Percentiles rank a stretch among this genome's conserved stretches.
Conservation (phyloP, 2,797 vertebrate species). For the Enteromius afrohamiltoni region DNA sequence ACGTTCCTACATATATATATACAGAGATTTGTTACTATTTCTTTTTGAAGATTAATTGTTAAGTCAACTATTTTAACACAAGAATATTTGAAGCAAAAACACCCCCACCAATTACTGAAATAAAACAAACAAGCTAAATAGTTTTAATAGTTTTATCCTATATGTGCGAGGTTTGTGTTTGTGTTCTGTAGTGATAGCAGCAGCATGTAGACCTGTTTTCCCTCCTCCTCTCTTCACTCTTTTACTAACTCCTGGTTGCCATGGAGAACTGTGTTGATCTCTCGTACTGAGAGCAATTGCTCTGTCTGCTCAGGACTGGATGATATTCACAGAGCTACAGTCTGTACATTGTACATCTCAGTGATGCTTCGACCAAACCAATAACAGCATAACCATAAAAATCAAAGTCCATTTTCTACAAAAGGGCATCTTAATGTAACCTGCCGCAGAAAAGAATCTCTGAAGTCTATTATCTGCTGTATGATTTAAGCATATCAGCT, state of each 20-base stretch:
- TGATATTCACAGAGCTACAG: constrained; percentile 8
- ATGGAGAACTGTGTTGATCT: constrained; percentile 67
- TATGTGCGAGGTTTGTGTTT: constrained; percentile 38
- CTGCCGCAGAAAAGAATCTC: background rate
- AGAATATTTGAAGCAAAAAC: background rate
- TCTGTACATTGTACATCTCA: background rate
- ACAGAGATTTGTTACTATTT: too few relatives aligned
- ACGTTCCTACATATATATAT: too few relatives aligned
- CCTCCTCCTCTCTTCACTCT: constrained; percentile 48
- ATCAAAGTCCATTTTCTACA: background rate
- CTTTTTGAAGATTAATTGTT: too few relatives aligned
- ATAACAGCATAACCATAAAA: background rate
- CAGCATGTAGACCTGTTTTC: constrained; percentile 36
- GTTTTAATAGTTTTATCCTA: background rate
- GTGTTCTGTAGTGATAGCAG: constrained; percentile 19
- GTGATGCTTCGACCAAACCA: constrained; percentile 5
- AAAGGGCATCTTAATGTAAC: background rate
- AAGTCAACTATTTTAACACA: too few relatives aligned
- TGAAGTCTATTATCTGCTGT: background rate
- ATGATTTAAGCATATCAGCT: constrained; percentile 11
- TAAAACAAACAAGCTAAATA: background rate
- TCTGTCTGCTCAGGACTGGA: constrained; percentile 22
- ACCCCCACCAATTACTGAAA: background rate
- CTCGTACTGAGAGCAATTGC: constrained; percentile 1
- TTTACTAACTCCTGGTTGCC: constrained; percentile 63